Conservation (phyloP, 2,888 invertebrate species). For the Melikaiella ostensackeni region DNA sequence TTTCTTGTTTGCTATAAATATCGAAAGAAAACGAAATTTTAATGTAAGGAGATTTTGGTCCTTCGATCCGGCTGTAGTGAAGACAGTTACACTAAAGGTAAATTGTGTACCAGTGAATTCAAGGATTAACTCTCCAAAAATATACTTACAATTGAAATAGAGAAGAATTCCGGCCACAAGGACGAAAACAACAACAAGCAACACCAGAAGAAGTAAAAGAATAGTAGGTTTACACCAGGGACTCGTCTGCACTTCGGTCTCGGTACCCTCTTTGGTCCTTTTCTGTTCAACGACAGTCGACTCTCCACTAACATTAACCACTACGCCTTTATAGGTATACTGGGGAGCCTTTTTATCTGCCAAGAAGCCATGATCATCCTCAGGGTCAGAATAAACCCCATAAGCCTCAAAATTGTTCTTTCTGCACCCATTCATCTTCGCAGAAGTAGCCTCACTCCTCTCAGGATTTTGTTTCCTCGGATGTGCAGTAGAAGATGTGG, state of each 20-base stretch:
- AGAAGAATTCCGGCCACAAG: conserved; percentile 81
- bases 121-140: not conserved
- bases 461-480: conserved; percentile 64
- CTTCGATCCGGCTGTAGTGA: no score
- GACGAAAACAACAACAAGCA: conserved; percentile 80
- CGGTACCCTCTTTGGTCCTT: conserved; percentile 66
- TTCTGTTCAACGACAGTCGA: conserved; percentile 75
- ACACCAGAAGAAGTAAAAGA: conserved; percentile 79
- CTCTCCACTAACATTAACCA: conserved; percentile 75
- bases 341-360: conserved; percentile 72
- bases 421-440: conserved; percentile 74
- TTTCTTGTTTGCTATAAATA: no score
- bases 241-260: conserved; percentile 76
- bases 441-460: conserved; percentile 51
- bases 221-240: conserved; percentile 81
- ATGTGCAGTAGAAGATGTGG: conserved; percentile 63
- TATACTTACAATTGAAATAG: conserved; percentile 81
- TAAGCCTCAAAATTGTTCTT: conserved; percentile 76
- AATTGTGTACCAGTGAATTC: no score
- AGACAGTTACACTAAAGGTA: no score
- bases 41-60: no score
- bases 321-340: conserved; percentile 74
- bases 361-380: conserved; percentile 74
- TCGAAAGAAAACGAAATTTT: no score
- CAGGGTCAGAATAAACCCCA: conserved; percentile 75